Conservation (phyloP, 2,888 invertebrate genomes). For the Pseudococcus viburni region DNA sequence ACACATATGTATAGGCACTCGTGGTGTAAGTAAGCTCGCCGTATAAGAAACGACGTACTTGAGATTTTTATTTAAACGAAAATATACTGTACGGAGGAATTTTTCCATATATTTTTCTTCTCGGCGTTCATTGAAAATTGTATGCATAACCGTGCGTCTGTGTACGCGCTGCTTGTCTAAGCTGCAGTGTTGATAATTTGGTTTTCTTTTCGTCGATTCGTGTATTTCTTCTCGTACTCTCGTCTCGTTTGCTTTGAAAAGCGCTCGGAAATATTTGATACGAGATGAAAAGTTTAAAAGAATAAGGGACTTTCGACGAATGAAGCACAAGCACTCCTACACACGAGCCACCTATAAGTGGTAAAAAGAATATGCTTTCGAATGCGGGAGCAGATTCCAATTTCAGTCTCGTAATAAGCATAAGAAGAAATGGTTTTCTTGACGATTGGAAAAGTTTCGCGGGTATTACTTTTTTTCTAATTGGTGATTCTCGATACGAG, state of each 20-base stretch:
- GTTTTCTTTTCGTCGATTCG: not conserved
- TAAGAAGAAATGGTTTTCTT: too few species aligned
- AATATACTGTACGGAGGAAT: not conserved
- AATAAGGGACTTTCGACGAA: too few species aligned
- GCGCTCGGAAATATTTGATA: not conserved
- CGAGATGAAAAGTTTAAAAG: not conserved
- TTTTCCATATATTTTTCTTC: slow-evolving; percentile 10
- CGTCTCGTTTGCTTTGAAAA: not conserved
- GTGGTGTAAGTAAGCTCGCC: not conserved
- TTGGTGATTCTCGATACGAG: too few species aligned
- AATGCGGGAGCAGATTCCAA: too few species aligned
- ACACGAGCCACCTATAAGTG: too few species aligned
- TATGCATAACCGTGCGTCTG: not conserved
- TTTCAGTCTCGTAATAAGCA: too few species aligned
- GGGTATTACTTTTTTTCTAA: too few species aligned
- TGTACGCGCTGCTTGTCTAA: not conserved
- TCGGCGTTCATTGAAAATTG: not conserved
- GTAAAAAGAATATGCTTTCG: too few species aligned
- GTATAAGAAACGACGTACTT: slow-evolving; percentile 25
- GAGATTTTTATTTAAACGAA: slow-evolving; percentile 35
- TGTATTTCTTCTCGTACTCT: not conserved
- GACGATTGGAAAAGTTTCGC: too few species aligned
- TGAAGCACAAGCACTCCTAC: too few species aligned
- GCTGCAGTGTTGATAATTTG: slow-evolving; percentile 1
- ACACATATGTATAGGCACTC: too few species aligned